Evolutionary conservation across 2,888 invertebrate species (phyloP).

Genomic region (Conistra vaccinii): DNA sequence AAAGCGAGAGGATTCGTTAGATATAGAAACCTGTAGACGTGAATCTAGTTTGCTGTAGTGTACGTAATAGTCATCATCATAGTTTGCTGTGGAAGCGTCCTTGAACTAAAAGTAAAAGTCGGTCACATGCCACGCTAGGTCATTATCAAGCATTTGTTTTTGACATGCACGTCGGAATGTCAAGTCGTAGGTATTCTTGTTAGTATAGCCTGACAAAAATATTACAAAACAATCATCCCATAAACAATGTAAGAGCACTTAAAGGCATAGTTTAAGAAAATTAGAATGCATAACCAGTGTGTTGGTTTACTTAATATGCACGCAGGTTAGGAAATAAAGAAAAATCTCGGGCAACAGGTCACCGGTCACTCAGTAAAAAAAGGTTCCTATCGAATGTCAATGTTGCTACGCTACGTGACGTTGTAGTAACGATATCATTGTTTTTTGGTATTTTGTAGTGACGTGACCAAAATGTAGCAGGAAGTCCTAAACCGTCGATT

Average conservation of each 20-base stretch:
- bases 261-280: neutral
- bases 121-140: conserved; percentile 70
- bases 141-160: conserved; percentile 71
- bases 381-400: conserved; percentile 48
- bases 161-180: conserved; percentile 10
- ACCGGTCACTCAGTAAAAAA: conserved; percentile 21
- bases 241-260: neutral
- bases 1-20: neutral
- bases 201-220: neutral
- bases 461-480: conserved; percentile 22
- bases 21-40: neutral
- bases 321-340: conserved; percentile 13
- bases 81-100: conserved; percentile 70
- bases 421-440: conserved; percentile 23
- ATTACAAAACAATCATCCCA: neutral
- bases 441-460: conserved; percentile 12
- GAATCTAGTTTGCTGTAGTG: conserved; percentile 2
- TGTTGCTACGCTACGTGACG: conserved; percentile 20
- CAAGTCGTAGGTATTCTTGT: neutral
- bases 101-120: conserved; percentile 77
- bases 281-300: conserved; percentile 2
- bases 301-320: conserved; percentile 2
- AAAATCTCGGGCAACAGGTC: conserved; percentile 36
- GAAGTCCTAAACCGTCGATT: conserved; percentile 36
- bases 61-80: conserved; percentile 41